Percentiles rank a stretch among this genome's conserved stretches.
phyloP scores from a whole-genome alignment of 2,113 vertebrate species.

The Psilopogon haemacephalus region DNA sequence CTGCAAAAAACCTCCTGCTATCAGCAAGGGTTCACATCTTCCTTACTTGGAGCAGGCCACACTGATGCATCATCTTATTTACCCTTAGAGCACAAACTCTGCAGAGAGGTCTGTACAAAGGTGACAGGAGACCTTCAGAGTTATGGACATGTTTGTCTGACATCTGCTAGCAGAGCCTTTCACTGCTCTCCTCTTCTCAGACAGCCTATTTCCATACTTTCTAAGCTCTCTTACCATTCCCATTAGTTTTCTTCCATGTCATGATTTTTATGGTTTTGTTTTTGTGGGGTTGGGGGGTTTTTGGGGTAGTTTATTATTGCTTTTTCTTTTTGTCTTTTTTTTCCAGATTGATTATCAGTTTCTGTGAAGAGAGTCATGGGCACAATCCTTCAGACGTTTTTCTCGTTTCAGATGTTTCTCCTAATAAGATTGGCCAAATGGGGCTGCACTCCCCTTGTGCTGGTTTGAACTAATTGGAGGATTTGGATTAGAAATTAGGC shows the following conservation, averaged over 20 bases:
- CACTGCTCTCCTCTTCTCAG: not conserved
- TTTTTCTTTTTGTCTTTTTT: not conserved
- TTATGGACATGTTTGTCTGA: not conserved
- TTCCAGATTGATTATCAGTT: not conserved
- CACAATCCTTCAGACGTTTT: not conserved
- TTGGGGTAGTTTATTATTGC: not conserved
- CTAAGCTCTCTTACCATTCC: not conserved
- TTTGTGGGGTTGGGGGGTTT: not conserved
- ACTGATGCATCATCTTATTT: slow-evolving; percentile 16
- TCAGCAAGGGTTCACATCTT: slow-evolving; percentile 36
- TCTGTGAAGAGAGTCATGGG: not conserved
- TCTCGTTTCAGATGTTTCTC: not conserved
- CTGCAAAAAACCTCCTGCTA: slow-evolving; percentile 46
- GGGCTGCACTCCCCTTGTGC: not conserved
- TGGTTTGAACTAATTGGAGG: too few relatives aligned
- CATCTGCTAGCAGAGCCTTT: not conserved
- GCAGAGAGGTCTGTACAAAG: slow-evolving; percentile 7
- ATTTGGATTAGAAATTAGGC: too few relatives aligned
- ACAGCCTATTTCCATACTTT: not conserved
- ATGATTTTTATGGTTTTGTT: not conserved
- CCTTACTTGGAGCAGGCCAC: slow-evolving; percentile 43
- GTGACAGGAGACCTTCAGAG: not conserved
- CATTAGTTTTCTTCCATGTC: not conserved
- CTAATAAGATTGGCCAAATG: not conserved
- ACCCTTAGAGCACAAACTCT: not conserved